Conservation (phyloP, 2,797 vertebrate genomes). For the Ammospiza maritima region DNA sequence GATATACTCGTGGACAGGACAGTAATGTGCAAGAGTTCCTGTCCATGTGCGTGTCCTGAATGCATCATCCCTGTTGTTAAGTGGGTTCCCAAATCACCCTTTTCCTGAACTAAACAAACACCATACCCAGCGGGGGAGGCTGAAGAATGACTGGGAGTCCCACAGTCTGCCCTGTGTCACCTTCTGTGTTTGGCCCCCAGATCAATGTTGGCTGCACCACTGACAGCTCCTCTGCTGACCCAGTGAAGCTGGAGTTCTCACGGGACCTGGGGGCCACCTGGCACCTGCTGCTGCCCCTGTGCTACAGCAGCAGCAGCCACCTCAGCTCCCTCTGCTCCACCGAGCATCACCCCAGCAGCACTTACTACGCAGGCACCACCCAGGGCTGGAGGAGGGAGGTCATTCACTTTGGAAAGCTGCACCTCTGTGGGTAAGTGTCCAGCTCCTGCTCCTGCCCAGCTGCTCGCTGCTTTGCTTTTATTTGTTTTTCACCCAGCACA, state of each 20-base stretch:
- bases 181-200: conserved; percentile 68
- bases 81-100: background rate
- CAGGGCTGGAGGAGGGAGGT: conserved; percentile 96
- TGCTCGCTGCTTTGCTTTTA: background rate
- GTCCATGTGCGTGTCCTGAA: background rate
- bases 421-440: conserved; percentile 91
- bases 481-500: background rate
- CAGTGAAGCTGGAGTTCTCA: conserved; percentile 93
- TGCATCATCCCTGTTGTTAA: background rate
- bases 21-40: background rate
- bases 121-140: background rate
- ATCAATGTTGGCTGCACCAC: conserved; percentile 96
- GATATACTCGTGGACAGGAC: background rate
- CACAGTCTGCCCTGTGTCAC: background rate
- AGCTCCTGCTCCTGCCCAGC: background rate
- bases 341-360: conserved; percentile 93
- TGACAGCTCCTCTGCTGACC: conserved; percentile 90
- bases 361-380: conserved; percentile 92
- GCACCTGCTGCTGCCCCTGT: conserved; percentile 95
- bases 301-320: conserved; percentile 90
- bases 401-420: conserved; percentile 92
- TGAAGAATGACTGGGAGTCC: background rate
- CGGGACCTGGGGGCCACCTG: conserved; percentile 96
- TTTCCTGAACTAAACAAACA: background rate
- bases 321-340: conserved; percentile 93